Percentiles rank a stretch among this genome's conserved stretches.
These are phyloP conservation scores for Tetraodon nigroviridis DNA, from an alignment of 2,113 vertebrate species.

Conservation along the genomic window DNA sequence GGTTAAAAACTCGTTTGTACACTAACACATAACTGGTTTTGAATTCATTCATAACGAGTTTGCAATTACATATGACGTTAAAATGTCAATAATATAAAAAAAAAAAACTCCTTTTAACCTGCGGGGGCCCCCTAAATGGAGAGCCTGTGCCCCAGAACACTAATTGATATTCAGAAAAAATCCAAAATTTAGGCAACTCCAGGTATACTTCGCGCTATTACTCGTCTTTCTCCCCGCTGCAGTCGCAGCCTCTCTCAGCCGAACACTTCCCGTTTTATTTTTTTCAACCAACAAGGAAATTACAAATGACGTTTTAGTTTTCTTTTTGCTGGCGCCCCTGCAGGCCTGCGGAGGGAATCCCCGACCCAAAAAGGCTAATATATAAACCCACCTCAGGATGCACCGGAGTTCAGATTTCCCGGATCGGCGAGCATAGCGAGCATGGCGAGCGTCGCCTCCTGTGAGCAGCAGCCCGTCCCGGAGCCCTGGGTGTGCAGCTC, in stretches of 20 bases:
- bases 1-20: too few relatives aligned
- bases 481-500: too few relatives aligned
- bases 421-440: slow-evolving; percentile 12
- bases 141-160: too few relatives aligned
- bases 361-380: not conserved
- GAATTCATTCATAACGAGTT: too few relatives aligned
- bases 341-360: slow-evolving; percentile 20
- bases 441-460: slow-evolving; percentile 36
- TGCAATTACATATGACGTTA: too few relatives aligned
- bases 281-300: slow-evolving; percentile 11
- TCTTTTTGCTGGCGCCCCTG: slow-evolving; percentile 12
- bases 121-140: too few relatives aligned
- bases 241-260: not conserved
- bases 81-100: too few relatives aligned
- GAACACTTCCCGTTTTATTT: not conserved
- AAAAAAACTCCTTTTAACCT: too few relatives aligned
- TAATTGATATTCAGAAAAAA: not conserved
- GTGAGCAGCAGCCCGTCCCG: slow-evolving; percentile 35
- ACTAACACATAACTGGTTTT: too few relatives aligned
- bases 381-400: slow-evolving; percentile 25
- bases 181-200: not conserved
- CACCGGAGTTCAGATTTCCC: not conserved
- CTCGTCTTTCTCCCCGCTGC: not conserved
- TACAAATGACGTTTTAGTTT: slow-evolving; percentile 41
- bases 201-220: not conserved